Evolutionary conservation across 2,113 vertebrate species (phyloP), one percentile per base, ranked within the genome.

Genomic region (Danio rerio): DNA sequence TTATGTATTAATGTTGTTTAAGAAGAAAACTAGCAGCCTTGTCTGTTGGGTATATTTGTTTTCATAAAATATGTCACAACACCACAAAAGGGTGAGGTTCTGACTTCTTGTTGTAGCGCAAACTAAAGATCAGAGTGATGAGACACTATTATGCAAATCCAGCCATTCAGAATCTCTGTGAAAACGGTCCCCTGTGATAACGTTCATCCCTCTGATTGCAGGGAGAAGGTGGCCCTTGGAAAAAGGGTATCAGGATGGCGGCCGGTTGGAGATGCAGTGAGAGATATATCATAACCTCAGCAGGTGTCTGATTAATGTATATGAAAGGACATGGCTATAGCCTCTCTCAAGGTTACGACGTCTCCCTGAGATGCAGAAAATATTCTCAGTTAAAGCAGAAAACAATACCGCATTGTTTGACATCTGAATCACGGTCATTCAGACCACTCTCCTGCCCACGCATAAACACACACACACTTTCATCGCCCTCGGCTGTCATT

Each of bases 71-170:
- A 52, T 9, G 16, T 11, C 42, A 59, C 15, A 75, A 47, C 9
- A 58, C 40, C 13, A 53, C 20, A 55, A 18, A 40, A 78, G 21
- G 43, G 11, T 58, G 63, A 65, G 0, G 5, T 50, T 71, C 49
- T 13, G n/a, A 52, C 69, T 71, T 42, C 5, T 49, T 76, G 45
- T 75, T 80, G 82, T 20, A 9, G 72, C 16, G 13, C 61, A 84
- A 72, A 78, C 78, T 68, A 75, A 83, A 83, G 65, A 72, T 70
- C 49, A 18, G 52, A 31, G 79, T 84, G 82, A 87, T 82, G 76
- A 84, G 80, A 79, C 63, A 12, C 86, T 85, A 83, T 87, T 87
- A 87, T 85, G 83, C 72, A 87, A 83, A 87, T 65, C 3, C 11
- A 11, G 21, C 53, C 71, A 74, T 78, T 55, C 65, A 69, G 53